phyloP scores from a whole-genome alignment of 2,888 invertebrate genomes.

The Coronaproctus castanopsis region DNA sequence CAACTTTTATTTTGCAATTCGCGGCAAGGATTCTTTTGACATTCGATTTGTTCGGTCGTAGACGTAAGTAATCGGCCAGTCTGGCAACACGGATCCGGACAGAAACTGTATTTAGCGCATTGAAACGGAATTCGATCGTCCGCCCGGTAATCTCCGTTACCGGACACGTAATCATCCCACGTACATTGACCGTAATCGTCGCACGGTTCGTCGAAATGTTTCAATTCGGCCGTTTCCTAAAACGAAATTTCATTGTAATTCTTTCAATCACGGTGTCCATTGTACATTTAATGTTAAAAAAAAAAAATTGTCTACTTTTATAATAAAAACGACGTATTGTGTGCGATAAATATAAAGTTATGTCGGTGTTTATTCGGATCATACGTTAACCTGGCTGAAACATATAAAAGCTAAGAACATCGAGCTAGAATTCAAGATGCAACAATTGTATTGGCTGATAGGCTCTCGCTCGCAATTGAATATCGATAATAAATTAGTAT shows the following conservation, averaged over 20 bases:
- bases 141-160: slow-evolving; percentile 36
- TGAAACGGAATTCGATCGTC: slow-evolving; percentile 33
- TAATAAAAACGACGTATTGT: too few relatives aligned
- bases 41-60: neutral
- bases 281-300: neutral
- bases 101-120: slow-evolving; percentile 43
- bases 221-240: slow-evolving; percentile 1
- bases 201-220: slow-evolving; percentile 33
- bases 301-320: too few relatives aligned
- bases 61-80: slow-evolving; percentile 6
- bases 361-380: too few relatives aligned
- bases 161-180: slow-evolving; percentile 27
- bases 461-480: too few relatives aligned
- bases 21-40: slow-evolving; percentile 4
- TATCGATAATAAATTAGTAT: too few relatives aligned
- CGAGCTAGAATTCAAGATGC: too few relatives aligned
- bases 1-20: slow-evolving; percentile 25
- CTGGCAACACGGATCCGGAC: slow-evolving; percentile 43
- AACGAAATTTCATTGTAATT: neutral
- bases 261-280: neutral
- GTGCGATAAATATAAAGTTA: too few relatives aligned
- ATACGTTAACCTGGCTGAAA: too few relatives aligned
- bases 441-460: too few relatives aligned
- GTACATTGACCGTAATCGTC: slow-evolving; percentile 41
- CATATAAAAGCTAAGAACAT: too few relatives aligned